phyloP scores from a whole-genome alignment of 92 coral and sea anemone species.

The Zoanthus solanderi region DNA sequence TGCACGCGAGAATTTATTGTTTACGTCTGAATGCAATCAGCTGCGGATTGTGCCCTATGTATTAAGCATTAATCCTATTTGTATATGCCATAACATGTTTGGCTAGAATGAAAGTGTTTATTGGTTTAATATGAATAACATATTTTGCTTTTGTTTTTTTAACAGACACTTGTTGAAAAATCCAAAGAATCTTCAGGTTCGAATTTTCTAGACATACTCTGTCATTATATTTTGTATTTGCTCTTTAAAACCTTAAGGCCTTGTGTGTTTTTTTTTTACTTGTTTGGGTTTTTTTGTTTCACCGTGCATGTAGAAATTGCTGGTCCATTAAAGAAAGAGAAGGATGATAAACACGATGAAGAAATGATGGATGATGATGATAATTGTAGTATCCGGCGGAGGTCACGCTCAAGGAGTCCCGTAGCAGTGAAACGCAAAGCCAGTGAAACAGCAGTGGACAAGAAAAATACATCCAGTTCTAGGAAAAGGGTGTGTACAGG shows the following conservation, averaged over 20 bases:
- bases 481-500: slow-evolving; percentile 4
- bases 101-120: no score
- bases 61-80: no score
- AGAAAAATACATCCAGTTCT: slow-evolving; percentile 16
- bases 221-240: background rate
- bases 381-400: slow-evolving; percentile 18
- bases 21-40: no score
- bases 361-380: slow-evolving; percentile 25
- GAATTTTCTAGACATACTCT: background rate
- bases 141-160: background rate
- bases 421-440: slow-evolving; percentile 28
- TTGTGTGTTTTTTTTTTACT: background rate
- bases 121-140: no score
- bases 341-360: slow-evolving; percentile 39
- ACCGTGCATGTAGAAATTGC: slow-evolving; percentile 13
- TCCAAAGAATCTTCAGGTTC: slow-evolving; percentile 86
- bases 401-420: slow-evolving; percentile 50
- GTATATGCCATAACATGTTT: no score
- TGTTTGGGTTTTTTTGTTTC: background rate
- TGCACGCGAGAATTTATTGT: no score
- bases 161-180: slow-evolving; percentile 80
- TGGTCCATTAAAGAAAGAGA: background rate
- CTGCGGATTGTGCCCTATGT: no score
- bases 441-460: slow-evolving; percentile 5
- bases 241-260: background rate